Evolutionary conservation across 2,888 invertebrate genomes (phyloP), one percentile per base, ranked within the genome.

Genomic region (Harpagoxenus sublaevis): DNA sequence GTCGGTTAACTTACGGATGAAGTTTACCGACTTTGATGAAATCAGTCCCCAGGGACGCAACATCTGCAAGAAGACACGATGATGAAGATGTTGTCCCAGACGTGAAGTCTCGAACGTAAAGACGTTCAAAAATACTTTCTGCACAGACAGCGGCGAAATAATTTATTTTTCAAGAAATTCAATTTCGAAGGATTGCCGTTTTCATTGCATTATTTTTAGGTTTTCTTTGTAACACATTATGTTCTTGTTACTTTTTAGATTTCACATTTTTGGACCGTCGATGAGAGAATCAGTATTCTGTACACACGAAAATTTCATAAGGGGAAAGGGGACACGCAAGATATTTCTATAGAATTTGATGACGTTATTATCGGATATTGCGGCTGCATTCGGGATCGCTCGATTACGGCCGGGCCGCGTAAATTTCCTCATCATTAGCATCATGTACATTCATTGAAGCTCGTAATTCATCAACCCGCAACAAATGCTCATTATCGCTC

Each of bases 401-500:
- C 88, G 91, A 89, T 90, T 87, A 88, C 84, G 83, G 84, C 68
- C 68, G 81, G 60, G 68, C 81, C 74, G 85, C 87, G 91, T 89
- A 89, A 91, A 90, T 90, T 91, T 91, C 87, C 86, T 86, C 87
- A 89, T 91, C 88, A 90, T 90, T 90, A 90, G 86, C 89, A 71
- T 85, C 87, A 79, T 86, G 87, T 89, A 89, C 89, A 89, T 91
- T 90, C 87, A 89, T 83, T 79, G 86, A 84, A 68, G 81, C 86
- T 87, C 89, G 89, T 87, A 89, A 91, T 90, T 91, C 89, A 90
- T 91, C 89, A 91, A 71, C 71, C 73, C 28, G 74, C 48, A 86
- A 74, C 89, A 83, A 68, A 85, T 87, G 79, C 85, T 86, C 85
- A 86, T 87, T 87, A 88, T 87, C 88, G 89, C 75, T 83, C 87